phyloP scores from a whole-genome alignment of 2,797 vertebrate genomes.

The Gallirallus australis region DNA sequence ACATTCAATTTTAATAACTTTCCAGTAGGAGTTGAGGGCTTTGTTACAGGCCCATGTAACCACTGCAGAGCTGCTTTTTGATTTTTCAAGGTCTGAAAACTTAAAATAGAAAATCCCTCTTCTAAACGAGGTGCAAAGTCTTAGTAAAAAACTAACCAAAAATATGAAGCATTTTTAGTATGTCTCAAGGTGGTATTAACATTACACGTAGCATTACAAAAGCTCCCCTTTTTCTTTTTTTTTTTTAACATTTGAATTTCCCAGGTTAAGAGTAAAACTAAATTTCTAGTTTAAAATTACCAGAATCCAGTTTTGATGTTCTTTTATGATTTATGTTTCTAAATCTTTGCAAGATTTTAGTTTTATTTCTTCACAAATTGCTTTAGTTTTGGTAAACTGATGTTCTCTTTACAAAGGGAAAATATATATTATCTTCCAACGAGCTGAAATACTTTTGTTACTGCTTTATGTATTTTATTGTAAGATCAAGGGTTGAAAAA shows the following conservation, averaged over 20 bases:
- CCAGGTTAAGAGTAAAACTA: not conserved
- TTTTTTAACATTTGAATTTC: not conserved
- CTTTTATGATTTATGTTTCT: not conserved
- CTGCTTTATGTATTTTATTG: not conserved
- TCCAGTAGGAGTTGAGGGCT: not conserved
- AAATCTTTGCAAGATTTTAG: not conserved
- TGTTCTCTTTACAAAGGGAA: not conserved
- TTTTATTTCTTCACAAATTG: not conserved
- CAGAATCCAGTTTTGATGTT: accelerated
- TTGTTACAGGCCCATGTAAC: not conserved
- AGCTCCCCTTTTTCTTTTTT: not conserved
- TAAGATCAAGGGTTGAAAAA: not conserved
- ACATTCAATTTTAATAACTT: not conserved
- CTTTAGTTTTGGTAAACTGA: not conserved
- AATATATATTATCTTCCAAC: not conserved
- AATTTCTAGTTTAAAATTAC: not conserved
- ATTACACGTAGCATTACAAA: not conserved
- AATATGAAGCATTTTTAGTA: not conserved
- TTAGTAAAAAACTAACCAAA: not conserved
- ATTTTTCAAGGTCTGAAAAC: not conserved
- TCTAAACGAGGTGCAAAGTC: not conserved
- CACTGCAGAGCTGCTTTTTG: not conserved
- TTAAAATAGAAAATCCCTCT: not conserved
- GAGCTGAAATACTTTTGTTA: not conserved
- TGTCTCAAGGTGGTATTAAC: not conserved